These are phyloP conservation scores for Ypsolopha sequella DNA, from an alignment of 2,888 invertebrate genomes.

Conservation along the genomic window DNA sequence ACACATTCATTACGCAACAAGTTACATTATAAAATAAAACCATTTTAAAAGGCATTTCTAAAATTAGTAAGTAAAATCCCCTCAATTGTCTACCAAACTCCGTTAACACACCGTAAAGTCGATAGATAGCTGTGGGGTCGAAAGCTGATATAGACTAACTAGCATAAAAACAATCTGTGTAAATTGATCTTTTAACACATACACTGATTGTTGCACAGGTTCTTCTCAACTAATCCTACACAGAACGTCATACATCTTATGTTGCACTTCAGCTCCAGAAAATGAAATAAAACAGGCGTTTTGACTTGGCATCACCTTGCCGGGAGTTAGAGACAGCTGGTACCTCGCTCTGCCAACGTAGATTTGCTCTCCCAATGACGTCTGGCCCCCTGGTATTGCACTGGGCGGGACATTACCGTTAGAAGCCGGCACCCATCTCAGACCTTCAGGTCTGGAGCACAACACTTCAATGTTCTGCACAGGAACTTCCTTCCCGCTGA, in stretches of 20 bases:
- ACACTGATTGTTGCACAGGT: too few relatives aligned
- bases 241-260: constrained; percentile 55
- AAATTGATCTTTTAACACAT: too few relatives aligned
- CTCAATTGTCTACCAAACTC: too few relatives aligned
- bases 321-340: constrained; percentile 69
- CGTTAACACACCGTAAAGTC: too few relatives aligned
- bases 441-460: constrained; percentile 39
- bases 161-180: too few relatives aligned
- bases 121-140: too few relatives aligned
- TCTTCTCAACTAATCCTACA: constrained; percentile 37
- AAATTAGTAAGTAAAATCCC: too few relatives aligned
- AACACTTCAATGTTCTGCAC: constrained; percentile 60
- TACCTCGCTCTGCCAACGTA: constrained; percentile 70
- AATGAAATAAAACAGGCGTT: constrained; percentile 53
- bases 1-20: too few relatives aligned
- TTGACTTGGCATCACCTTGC: constrained; percentile 64
- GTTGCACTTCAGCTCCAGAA: constrained; percentile 46
- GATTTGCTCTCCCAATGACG: constrained; percentile 54
- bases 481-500: constrained; percentile 48
- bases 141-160: too few relatives aligned
- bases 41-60: too few relatives aligned
- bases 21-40: too few relatives aligned
- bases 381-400: constrained; percentile 66
- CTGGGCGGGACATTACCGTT: constrained; percentile 66
- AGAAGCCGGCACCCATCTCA: constrained; percentile 65